Evolutionary conservation across 2,113 vertebrate species (phyloP).

Genomic region (Equus przewalskii): DNA sequence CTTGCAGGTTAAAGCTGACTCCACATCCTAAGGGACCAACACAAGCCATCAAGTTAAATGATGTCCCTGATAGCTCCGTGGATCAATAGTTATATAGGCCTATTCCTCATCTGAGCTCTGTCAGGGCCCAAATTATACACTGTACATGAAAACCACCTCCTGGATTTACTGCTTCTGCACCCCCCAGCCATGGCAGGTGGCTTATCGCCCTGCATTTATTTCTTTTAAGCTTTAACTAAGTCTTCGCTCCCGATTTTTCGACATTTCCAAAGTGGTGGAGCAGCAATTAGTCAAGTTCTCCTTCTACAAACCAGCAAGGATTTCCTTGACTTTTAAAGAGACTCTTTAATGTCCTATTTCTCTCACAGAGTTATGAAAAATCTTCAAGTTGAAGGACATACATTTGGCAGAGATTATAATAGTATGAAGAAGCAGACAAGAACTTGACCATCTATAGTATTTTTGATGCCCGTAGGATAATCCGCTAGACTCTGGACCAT

Average conservation of each 20-base stretch:
- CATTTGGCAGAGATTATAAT: neutral
- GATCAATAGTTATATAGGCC: slow-evolving; percentile 86
- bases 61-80: slow-evolving; percentile 85
- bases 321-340: slow-evolving; percentile 58
- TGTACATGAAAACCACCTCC: slow-evolving; percentile 81
- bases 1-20: slow-evolving; percentile 84
- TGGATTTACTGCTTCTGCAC: slow-evolving; percentile 76
- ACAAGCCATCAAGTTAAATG: slow-evolving; percentile 85
- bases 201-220: slow-evolving; percentile 71
- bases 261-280: slow-evolving; percentile 63
- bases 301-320: slow-evolving; percentile 35
- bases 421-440: neutral
- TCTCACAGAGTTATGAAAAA: neutral
- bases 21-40: slow-evolving; percentile 83
- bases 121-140: slow-evolving; percentile 84
- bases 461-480: neutral
- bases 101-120: slow-evolving; percentile 83
- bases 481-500: neutral
- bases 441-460: neutral
- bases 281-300: slow-evolving; percentile 37
- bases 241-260: slow-evolving; percentile 73
- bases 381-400: neutral
- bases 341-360: slow-evolving; percentile 34
- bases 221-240: slow-evolving; percentile 79
- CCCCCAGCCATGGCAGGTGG: slow-evolving; percentile 51